Evolutionary conservation across 2,113 vertebrate species (phyloP).

Genomic region (Haliaeetus leucogaster): DNA sequence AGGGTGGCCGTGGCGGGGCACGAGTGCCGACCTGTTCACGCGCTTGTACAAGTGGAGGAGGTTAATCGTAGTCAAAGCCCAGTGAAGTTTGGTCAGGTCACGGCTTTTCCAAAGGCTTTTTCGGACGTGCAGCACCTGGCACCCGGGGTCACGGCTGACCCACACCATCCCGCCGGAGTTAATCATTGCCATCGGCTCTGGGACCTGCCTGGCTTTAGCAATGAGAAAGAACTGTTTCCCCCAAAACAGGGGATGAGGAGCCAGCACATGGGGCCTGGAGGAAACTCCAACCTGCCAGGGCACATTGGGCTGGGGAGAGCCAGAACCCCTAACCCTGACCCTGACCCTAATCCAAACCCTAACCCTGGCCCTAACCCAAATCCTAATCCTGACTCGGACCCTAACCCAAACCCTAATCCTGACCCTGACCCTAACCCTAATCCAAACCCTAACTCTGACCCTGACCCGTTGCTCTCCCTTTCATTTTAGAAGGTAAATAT

Average conservation of each 20-base stretch:
- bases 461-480: background rate
- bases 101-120: background rate
- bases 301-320: background rate
- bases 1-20: rapidly evolving
- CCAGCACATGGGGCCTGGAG: background rate
- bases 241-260: background rate
- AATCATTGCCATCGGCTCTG: slow-evolving; percentile 11
- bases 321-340: rapidly evolving
- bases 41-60: background rate
- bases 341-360: background rate
- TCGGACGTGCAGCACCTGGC: rapidly evolving
- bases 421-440: background rate
- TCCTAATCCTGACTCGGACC: too few relatives aligned
- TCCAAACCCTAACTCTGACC: background rate
- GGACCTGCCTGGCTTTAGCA: background rate
- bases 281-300: background rate
- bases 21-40: background rate
- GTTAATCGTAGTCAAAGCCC: slow-evolving; percentile 37
- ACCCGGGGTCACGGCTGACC: background rate
- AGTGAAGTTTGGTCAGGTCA: background rate
- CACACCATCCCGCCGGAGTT: background rate
- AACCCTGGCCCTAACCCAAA: background rate
- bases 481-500: background rate
- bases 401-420: background rate
- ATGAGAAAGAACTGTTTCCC: background rate